Evolutionary conservation across 2,888 invertebrate species (phyloP).

Genomic region (Mythimna vitellina): DNA sequence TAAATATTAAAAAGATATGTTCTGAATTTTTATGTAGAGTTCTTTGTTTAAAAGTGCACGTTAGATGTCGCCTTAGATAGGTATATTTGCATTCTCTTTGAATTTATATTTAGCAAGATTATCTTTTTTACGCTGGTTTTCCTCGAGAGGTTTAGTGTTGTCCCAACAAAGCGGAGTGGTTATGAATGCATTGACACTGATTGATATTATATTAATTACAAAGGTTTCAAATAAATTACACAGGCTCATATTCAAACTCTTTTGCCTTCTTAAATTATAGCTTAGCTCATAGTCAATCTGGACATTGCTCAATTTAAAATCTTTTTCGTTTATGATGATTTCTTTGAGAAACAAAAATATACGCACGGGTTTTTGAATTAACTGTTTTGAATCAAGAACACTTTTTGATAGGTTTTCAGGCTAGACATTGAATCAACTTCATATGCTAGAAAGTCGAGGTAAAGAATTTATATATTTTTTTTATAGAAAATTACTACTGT

Average conservation of each 20-base stretch:
- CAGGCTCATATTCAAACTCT: neutral
- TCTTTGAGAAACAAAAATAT: too few relatives aligned
- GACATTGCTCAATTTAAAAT: neutral
- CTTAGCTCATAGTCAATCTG: neutral
- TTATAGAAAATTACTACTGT: too few relatives aligned
- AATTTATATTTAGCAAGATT: constrained; percentile 37
- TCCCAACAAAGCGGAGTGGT: neutral
- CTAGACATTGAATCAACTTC: too few relatives aligned
- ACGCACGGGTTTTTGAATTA: too few relatives aligned
- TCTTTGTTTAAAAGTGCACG: constrained; percentile 52
- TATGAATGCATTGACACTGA: neutral
- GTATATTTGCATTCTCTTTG: constrained; percentile 51
- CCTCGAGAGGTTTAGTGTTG: constrained; percentile 4
- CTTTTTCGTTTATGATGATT: too few relatives aligned
- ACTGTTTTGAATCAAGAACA: too few relatives aligned
- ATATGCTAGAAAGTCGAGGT: too few relatives aligned
- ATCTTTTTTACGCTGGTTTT: constrained; percentile 36
- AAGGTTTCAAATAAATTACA: neutral
- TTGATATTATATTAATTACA: neutral
- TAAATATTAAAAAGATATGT: constrained; percentile 36
- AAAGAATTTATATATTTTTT: too few relatives aligned
- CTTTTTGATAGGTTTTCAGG: too few relatives aligned
- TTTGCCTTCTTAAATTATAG: neutral
- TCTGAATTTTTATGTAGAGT: constrained; percentile 46
- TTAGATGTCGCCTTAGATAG: constrained; percentile 53